Conservation (phyloP, 2,797 vertebrate genomes). For the Hydrocynus forskahlii region DNA sequence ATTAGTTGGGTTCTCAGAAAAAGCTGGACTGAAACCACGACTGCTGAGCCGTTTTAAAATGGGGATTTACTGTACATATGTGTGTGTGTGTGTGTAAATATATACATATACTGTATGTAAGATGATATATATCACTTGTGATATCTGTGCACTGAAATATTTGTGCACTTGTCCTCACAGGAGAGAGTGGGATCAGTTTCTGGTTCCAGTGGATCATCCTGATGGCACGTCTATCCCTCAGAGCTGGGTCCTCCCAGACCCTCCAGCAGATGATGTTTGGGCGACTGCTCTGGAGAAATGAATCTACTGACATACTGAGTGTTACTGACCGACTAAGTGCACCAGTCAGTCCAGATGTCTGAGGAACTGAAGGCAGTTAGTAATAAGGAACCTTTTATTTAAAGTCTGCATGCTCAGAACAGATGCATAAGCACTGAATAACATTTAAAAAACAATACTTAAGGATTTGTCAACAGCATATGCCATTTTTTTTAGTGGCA, state of each 20-base stretch:
- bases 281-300: conserved; percentile 78
- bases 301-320: neutral
- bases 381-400: neutral
- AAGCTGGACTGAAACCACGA: too few species aligned
- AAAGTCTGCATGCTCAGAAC: neutral
- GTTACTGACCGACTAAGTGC: neutral
- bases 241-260: conserved; percentile 86
- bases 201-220: conserved; percentile 85
- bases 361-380: neutral
- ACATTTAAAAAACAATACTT: too few species aligned
- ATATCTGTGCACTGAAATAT: neutral
- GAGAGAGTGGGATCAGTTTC: conserved; percentile 90
- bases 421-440: too few species aligned
- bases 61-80: too few species aligned
- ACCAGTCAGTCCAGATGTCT: neutral
- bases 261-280: conserved; percentile 86
- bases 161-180: conserved; percentile 66
- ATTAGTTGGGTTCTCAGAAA: too few species aligned
- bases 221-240: conserved; percentile 85
- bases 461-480: too few species aligned
- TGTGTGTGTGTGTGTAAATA: too few species aligned
- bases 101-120: too few species aligned
- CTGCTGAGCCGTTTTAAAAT: too few species aligned
- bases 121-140: neutral
- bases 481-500: too few species aligned